These are phyloP conservation scores for Pogoniulus pusillus DNA, from an alignment of 2,797 vertebrate genomes.

Conservation along the genomic window DNA sequence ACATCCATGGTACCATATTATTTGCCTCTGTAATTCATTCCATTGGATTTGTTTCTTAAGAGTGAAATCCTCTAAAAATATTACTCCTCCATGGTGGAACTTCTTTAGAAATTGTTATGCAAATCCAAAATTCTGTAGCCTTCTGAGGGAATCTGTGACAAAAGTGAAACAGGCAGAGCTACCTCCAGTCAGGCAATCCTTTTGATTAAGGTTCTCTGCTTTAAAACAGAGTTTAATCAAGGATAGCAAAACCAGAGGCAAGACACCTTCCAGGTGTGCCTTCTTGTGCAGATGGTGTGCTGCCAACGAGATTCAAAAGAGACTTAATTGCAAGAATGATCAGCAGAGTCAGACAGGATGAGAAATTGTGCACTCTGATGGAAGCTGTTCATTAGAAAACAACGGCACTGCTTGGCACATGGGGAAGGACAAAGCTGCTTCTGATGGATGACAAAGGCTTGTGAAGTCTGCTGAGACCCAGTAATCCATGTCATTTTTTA, in stretches of 20 bases:
- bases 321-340: constrained; percentile 66
- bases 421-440: neutral
- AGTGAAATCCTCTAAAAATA: neutral
- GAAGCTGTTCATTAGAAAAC: constrained; percentile 59
- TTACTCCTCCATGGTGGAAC: neutral
- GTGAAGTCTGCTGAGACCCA: neutral
- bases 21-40: neutral
- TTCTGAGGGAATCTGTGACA: constrained; percentile 31
- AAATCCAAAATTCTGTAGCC: constrained; percentile 22
- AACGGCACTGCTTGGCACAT: neutral
- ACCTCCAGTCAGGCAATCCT: constrained; percentile 35
- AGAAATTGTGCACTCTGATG: constrained; percentile 53
- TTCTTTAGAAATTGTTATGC: constrained; percentile 23
- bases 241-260: constrained; percentile 55
- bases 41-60: neutral
- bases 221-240: constrained; percentile 70
- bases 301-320: constrained; percentile 65
- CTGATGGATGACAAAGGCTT: constrained; percentile 20
- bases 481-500: neutral
- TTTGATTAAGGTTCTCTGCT: constrained; percentile 61
- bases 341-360: constrained; percentile 39
- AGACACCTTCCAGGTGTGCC: constrained; percentile 61
- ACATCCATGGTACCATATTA: neutral
- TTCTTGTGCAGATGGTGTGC: constrained; percentile 63
- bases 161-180: constrained; percentile 1